Evolutionary conservation across 2,888 invertebrate species (phyloP).

Genomic region (Leucophora obtusa): DNA sequence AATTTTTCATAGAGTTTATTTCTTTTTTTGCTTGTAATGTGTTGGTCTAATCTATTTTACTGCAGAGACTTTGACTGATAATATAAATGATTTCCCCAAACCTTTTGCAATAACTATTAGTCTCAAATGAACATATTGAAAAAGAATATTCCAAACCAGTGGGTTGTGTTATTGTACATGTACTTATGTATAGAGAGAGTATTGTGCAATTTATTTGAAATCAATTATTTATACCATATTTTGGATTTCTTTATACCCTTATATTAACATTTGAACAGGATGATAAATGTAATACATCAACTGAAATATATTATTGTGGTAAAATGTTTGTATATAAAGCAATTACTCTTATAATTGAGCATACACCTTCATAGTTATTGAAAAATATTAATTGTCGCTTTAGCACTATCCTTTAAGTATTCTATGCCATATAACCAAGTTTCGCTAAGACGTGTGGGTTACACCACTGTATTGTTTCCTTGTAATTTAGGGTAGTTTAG

Average conservation of each 20-base stretch:
- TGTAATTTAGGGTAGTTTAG: too few species aligned
- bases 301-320: background rate
- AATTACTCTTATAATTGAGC: background rate
- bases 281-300: conserved; percentile 3
- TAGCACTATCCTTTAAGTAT: too few species aligned
- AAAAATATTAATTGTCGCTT: too few species aligned
- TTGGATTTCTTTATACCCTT: conserved; percentile 10
- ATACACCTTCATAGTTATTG: background rate
- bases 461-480: too few species aligned
- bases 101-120: conserved; percentile 20
- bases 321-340: background rate
- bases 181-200: too few species aligned
- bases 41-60: background rate
- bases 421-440: too few species aligned
- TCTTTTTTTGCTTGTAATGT: conserved; percentile 3
- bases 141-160: background rate
- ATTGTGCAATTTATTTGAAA: conserved; percentile 9
- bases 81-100: conserved; percentile 39
- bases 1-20: background rate
- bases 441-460: too few species aligned
- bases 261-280: background rate
- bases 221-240: conserved; percentile 18
- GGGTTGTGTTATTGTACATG: background rate
- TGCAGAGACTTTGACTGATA: conserved; percentile 20
- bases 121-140: background rate